A percentile compares a stretch with the other conserved stretches of the same genome.
Evolutionary conservation across 2,113 vertebrate species (phyloP).

Genomic region (Pithys albifrons): DNA sequence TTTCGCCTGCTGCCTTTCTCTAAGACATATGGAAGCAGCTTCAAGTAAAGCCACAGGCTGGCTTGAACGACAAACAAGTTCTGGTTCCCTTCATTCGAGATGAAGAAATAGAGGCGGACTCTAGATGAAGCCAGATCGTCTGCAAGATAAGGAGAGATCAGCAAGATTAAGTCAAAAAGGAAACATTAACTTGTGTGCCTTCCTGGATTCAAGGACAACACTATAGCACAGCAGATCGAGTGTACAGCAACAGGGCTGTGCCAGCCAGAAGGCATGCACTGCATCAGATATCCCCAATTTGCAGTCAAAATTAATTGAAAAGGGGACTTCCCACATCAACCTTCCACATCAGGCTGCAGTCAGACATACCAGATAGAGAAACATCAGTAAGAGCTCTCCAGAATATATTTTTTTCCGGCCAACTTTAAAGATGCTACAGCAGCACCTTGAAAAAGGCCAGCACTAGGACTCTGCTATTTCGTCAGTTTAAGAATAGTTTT

Average conservation of each 20-base stretch:
- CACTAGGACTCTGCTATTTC: background rate
- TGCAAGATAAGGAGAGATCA: constrained; percentile 75
- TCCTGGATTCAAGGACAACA: background rate
- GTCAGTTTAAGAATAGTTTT: background rate
- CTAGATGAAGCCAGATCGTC: constrained; percentile 87
- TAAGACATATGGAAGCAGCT: constrained; percentile 85
- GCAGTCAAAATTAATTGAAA: constrained; percentile 52
- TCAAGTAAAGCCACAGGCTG: constrained; percentile 97
- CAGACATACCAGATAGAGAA: constrained; percentile 26
- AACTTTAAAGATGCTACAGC: background rate
- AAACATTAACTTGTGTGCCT: constrained; percentile 37
- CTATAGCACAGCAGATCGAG: background rate
- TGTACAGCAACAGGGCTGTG: constrained; percentile 4
- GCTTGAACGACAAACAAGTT: constrained; percentile 95
- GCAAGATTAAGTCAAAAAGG: constrained; percentile 68
- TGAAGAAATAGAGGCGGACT: constrained; percentile 89
- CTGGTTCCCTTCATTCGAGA: constrained; percentile 97
- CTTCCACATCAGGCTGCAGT: constrained; percentile 1
- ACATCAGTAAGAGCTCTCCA: constrained; percentile 56
- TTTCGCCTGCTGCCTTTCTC: constrained; percentile 92
- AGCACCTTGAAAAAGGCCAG: background rate
- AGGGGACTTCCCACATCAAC: constrained; percentile 49
- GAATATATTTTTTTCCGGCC: constrained; percentile 47
- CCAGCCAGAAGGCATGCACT: constrained; percentile 42
- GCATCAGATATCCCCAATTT: constrained; percentile 19